Percentiles rank a stretch among this genome's conserved stretches.
Evolutionary conservation across 2,797 vertebrate genomes (phyloP).

Genomic region (Siniperca obscura): DNA sequence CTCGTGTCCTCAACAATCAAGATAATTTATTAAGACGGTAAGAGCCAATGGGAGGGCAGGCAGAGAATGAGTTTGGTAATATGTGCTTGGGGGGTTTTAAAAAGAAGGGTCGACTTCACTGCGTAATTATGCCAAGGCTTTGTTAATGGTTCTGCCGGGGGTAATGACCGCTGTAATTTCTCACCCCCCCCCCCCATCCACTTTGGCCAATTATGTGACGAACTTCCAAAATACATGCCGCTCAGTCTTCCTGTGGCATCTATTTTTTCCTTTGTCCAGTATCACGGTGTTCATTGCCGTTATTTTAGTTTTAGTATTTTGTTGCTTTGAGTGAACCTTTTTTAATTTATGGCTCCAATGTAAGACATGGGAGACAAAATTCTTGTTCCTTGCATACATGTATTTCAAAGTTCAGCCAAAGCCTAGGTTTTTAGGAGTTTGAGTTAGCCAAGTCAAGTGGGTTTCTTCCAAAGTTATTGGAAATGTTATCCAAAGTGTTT

Average conservation of each 20-base stretch:
- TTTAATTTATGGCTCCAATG: slow-evolving; percentile 8
- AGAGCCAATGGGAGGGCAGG: slow-evolving; percentile 1
- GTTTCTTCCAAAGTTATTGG: neutral
- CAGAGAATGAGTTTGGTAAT: slow-evolving; percentile 12
- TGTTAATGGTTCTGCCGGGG: slow-evolving; percentile 39
- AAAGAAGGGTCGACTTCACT: slow-evolving; percentile 27
- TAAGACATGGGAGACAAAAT: neutral
- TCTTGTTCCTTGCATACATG: neutral
- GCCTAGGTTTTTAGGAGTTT: slow-evolving; percentile 6
- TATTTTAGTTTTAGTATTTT: neutral
- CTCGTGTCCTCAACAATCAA: slow-evolving; percentile 29
- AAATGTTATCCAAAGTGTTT: neutral
- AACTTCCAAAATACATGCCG: slow-evolving; percentile 8
- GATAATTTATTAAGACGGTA: slow-evolving; percentile 21
- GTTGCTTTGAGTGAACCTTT: neutral
- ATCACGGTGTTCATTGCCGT: no score
- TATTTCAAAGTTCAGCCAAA: slow-evolving; percentile 23
- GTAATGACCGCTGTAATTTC: slow-evolving; percentile 25
- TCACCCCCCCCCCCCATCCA: slow-evolving; percentile 14
- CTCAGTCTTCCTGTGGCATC: neutral
- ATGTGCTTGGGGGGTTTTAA: slow-evolving; percentile 20
- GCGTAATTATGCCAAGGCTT: slow-evolving; percentile 43
- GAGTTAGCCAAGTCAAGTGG: neutral
- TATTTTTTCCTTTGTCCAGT: neutral
- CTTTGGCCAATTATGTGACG: slow-evolving; percentile 28